Base-by-base conservation (phyloP, 1,140 invertebrate genomes). In the Agrilus planipennis region DNA sequence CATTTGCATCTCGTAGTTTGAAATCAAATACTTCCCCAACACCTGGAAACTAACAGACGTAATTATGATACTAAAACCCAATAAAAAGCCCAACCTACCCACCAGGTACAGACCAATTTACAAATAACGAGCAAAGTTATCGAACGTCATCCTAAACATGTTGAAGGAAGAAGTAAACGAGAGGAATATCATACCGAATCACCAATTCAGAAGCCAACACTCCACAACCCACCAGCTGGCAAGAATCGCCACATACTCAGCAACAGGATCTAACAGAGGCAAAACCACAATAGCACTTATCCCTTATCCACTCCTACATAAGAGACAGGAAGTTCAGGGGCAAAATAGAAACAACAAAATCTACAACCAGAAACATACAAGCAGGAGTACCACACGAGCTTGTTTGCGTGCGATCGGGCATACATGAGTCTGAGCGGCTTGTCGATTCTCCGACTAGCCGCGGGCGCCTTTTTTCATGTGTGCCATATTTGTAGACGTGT, bases 311-410 rank as follows among this genome's bases (percentile, higher is more conserved):
- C n/a, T 42, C 15, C n/a, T 55, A 45, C 23, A 43, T 52, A 3
- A 1, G 20, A 7, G 34, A 52, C 11, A 35, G 53, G 42, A 42
- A 19, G 15, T 55, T 52, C 28, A 23, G 19, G 20, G 44, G 52
- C 7, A 35, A 28, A 21, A 44, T 9, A 16, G 39, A 16, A 36
- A 46, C 1, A 20, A 30, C n/a, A 11, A 35, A 9, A 7, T 50
- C 50, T 2, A n/a, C 35, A 4, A 25, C 12, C 16, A 40, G 50
- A 34, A 17, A 9, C 9, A 38, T 27, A n/a, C 7, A 10, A 14
- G 51, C 53, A 12, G 55, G 55, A 7, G 45, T 55, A 2, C 53
- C 53, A 6, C 53, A 58, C 30, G 53, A n/a, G n/a, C n/a, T n/a
- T n/a, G n/a, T n/a, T n/a, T n/a, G n/a, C n/a, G n/a, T n/a, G n/a